Base-by-base conservation (phyloP, 2,113 vertebrate genomes). In the Rattus rattus region DNA sequence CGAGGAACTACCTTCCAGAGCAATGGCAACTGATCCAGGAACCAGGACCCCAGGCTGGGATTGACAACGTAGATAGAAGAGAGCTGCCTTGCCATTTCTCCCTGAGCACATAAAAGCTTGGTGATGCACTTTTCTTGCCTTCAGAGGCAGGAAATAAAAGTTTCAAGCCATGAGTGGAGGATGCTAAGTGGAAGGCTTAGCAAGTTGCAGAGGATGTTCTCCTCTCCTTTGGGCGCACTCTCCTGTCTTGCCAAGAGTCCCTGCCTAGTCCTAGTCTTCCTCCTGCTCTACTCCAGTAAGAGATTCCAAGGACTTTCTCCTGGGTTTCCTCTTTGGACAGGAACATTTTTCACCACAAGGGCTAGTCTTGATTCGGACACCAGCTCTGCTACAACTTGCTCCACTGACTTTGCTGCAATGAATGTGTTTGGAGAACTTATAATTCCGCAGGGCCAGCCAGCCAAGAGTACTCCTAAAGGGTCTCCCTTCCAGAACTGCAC, bases 231-330 rank as follows among this genome's bases (percentile, higher is more conserved):
- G 54, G 59, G 20, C 7, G 69, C 11, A 11, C 52, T 11, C 26
- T 76, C 7, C 26, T 33, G 4, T 87, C 24, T 87, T 69, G 12
- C 70, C 72, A 70, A 63, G 5, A 36, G 19, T 88, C 14, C 33
- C 36, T 0, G 9, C 26, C 36, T 0, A 13, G 52, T 43, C 75
- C 1, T 43, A 33, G 6, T 54, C 43, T 10, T 47, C 43, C 22
- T 70, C 59, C 16, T 0, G 20, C 43, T n/a, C 76, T 72, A 11
- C 52, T 52, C 59, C 61, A 95, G 17, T 13, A 26, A 77, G 69
- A 63, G 16, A 70, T 54, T n/a, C 13, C 19, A 14, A 33, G 26
- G 52, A 86, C 33, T 22, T 61, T 26, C 52, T 47, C 70, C 61
- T 70, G 14, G 30, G 3, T 39, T 84, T 91, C 54, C 28, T 36